phyloP scores from a whole-genome alignment of 2,888 invertebrate species.

The Xestia ashworthii region DNA sequence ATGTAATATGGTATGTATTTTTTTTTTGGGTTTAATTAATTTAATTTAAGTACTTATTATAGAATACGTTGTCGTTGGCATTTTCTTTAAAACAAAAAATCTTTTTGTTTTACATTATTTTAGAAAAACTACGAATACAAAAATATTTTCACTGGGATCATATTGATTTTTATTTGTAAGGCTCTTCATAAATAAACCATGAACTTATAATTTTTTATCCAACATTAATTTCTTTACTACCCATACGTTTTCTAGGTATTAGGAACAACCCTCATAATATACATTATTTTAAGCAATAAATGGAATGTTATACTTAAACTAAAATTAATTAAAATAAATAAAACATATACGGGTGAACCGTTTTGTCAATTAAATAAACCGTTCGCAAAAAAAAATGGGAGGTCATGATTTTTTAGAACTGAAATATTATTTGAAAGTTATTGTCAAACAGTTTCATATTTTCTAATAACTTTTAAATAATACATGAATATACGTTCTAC shows the following conservation, averaged over 20 bases:
- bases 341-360: slow-evolving; percentile 64
- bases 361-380: slow-evolving; percentile 61
- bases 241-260: slow-evolving; percentile 78
- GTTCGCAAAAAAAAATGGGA: slow-evolving; percentile 52
- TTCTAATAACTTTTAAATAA: slow-evolving; percentile 67
- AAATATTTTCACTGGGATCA: slow-evolving; percentile 20
- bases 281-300: slow-evolving; percentile 77
- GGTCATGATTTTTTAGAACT: slow-evolving; percentile 68
- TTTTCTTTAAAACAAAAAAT: not conserved
- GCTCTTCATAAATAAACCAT: slow-evolving; percentile 54
- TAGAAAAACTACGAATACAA: not conserved
- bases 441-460: slow-evolving; percentile 38
- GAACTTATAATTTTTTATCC: slow-evolving; percentile 49
- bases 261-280: slow-evolving; percentile 86
- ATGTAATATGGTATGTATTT: not conserved
- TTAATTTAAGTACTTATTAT: not conserved
- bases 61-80: not conserved
- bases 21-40: not conserved
- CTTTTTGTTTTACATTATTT: not conserved
- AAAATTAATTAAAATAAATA: slow-evolving; percentile 79
- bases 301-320: slow-evolving; percentile 77
- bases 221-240: slow-evolving; percentile 68
- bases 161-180: not conserved
- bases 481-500: slow-evolving; percentile 80
- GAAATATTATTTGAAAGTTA: slow-evolving; percentile 59